Evolutionary conservation across 2,888 invertebrate species (phyloP).

Genomic region (Amblyteles armatorius): DNA sequence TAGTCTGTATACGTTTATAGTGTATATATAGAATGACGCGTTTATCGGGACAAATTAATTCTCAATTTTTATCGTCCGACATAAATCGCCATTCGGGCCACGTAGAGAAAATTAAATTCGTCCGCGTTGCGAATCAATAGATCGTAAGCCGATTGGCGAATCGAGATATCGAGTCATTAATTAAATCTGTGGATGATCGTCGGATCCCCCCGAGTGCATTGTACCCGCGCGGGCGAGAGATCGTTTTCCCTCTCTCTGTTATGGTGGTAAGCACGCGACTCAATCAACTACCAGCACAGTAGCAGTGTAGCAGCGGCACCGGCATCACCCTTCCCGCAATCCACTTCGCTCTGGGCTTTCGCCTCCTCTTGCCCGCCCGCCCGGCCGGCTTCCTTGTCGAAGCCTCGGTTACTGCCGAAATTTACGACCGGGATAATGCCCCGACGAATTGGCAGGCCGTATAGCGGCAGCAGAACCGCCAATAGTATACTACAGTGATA

Average conservation of each 20-base stretch:
- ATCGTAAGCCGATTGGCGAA: slow-evolving; percentile 66
- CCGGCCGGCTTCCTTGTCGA: slow-evolving; percentile 62
- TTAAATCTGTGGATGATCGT: slow-evolving; percentile 69
- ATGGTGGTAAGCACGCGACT: slow-evolving; percentile 58
- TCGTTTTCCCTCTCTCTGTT: slow-evolving; percentile 49
- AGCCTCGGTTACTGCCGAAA: slow-evolving; percentile 71
- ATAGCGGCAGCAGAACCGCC: slow-evolving; percentile 70
- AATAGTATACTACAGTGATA: slow-evolving; percentile 61
- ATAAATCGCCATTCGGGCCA: neutral
- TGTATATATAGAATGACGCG: too few species aligned
- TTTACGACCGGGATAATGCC: slow-evolving; percentile 68
- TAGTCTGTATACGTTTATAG: too few species aligned
- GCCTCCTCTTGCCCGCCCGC: slow-evolving; percentile 40
- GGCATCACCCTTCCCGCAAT: slow-evolving; percentile 63
- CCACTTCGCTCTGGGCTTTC: slow-evolving; percentile 56
- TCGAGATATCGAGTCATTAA: slow-evolving; percentile 69
- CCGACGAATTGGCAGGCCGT: slow-evolving; percentile 79
- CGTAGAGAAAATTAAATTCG: slow-evolving; percentile 26
- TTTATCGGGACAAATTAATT: neutral
- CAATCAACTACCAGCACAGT: slow-evolving; percentile 63
- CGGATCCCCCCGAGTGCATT: slow-evolving; percentile 67
- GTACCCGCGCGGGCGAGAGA: slow-evolving; percentile 46
- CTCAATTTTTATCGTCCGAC: slow-evolving; percentile 8
- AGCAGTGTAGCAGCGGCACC: slow-evolving; percentile 18
- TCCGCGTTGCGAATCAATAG: slow-evolving; percentile 49